Conservation (phyloP, 2,888 invertebrate species). For the Prionchulus punctatus region DNA sequence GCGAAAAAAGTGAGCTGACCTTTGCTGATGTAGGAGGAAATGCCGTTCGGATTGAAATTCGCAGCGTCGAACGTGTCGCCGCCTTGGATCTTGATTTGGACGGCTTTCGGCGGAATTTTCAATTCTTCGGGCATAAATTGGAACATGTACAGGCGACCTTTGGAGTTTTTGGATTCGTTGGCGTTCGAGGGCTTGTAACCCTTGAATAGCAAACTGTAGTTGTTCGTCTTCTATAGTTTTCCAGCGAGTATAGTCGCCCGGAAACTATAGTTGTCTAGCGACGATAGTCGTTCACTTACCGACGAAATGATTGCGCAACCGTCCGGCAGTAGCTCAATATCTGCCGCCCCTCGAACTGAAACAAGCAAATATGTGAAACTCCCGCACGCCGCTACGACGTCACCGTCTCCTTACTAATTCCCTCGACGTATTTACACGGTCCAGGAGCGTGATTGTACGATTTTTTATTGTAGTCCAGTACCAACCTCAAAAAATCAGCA, state of each 20-base stretch:
- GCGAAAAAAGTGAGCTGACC: not conserved
- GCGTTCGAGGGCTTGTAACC: not conserved
- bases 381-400: not conserved
- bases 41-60: slow-evolving; percentile 18
- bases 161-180: not conserved
- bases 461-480: slow-evolving; percentile 23
- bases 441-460: slow-evolving; percentile 26
- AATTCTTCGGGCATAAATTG: not conserved
- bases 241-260: too few species aligned
- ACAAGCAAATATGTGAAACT: too few species aligned
- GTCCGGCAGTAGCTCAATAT: not conserved
- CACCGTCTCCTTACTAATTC: slow-evolving; percentile 7
- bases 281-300: not conserved
- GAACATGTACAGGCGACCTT: slow-evolving; percentile 6
- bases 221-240: too few species aligned
- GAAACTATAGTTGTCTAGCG: not conserved
- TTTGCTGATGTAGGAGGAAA: slow-evolving; percentile 17
- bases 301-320: not conserved
- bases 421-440: slow-evolving; percentile 19
- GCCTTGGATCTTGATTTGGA: not conserved
- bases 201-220: not conserved
- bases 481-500: slow-evolving; percentile 17
- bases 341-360: too few species aligned
- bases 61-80: slow-evolving; percentile 11
- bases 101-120: not conserved